phyloP scores from a whole-genome alignment of 2,797 vertebrate genomes.

The Coregonus ussuriensis region DNA sequence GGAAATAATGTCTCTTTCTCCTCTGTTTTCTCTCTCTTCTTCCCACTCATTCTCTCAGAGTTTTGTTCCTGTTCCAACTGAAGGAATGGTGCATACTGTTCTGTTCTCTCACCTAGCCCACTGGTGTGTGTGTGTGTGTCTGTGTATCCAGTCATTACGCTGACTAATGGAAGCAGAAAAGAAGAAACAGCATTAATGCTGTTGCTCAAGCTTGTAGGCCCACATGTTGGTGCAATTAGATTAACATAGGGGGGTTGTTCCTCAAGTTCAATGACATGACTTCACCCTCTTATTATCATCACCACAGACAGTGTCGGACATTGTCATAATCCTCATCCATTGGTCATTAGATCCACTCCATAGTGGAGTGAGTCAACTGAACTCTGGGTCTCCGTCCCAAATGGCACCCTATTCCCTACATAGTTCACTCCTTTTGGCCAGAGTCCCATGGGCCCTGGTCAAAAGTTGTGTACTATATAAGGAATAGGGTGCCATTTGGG shows the following conservation, averaged over 20 bases:
- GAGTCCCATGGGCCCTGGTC: too few species aligned
- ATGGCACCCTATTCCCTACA: neutral
- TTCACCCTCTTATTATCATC: conserved; percentile 4
- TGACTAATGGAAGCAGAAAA: conserved; percentile 57
- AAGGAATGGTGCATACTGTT: conserved; percentile 20
- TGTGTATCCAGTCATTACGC: conserved; percentile 33
- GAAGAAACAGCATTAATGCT: conserved; percentile 58
- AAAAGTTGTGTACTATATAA: neutral
- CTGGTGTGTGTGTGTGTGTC: conserved; percentile 13
- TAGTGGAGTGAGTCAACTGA: conserved; percentile 48
- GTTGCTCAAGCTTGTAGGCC: conserved; percentile 57
- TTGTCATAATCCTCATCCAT: conserved; percentile 24
- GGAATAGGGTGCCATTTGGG: neutral
- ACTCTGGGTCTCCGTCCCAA: conserved; percentile 21
- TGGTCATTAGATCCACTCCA: conserved; percentile 32
- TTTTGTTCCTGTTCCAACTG: neutral
- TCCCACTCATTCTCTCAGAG: neutral
- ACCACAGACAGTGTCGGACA: conserved; percentile 25
- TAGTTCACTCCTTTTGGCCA: too few species aligned
- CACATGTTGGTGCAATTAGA: conserved; percentile 53
- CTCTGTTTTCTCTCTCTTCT: neutral
- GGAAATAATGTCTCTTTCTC: neutral
- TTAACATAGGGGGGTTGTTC: conserved; percentile 44
- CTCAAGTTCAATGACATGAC: too few species aligned
- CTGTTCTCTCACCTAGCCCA: conserved; percentile 7